Evolutionary conservation across 2,113 vertebrate genomes (phyloP).

Genomic region (Paramisgurnus dabryanus): DNA sequence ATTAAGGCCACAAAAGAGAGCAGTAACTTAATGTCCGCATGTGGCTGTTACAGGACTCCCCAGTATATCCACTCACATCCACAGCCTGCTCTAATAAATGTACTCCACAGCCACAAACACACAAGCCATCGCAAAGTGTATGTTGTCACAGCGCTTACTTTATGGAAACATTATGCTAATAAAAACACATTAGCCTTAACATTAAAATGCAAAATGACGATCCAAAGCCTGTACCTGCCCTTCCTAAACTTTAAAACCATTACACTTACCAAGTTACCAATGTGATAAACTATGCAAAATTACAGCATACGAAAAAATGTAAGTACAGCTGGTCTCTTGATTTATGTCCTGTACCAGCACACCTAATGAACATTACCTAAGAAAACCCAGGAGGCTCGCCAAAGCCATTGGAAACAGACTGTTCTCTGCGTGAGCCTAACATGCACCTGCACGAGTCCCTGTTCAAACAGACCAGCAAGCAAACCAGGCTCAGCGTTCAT

Average conservation of each 20-base stretch:
- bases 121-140: not conserved
- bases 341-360: slow-evolving; percentile 20
- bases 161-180: not conserved
- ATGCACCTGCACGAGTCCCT: slow-evolving; percentile 13
- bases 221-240: not conserved
- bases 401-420: slow-evolving; percentile 36
- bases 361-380: slow-evolving; percentile 54
- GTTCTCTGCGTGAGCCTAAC: slow-evolving; percentile 32
- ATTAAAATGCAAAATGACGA: slow-evolving; percentile 2
- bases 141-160: not conserved
- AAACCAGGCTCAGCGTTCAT: slow-evolving; percentile 11
- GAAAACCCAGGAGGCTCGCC: slow-evolving; percentile 40
- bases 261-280: not conserved
- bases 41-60: not conserved
- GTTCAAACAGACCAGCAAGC: slow-evolving; percentile 8
- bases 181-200: slow-evolving; percentile 20
- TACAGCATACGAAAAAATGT: not conserved
- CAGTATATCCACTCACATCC: slow-evolving; percentile 4
- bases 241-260: not conserved
- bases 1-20: not conserved
- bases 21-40: not conserved
- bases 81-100: slow-evolving; percentile 35
- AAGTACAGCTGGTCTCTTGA: slow-evolving; percentile 31
- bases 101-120: not conserved
- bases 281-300: not conserved